These are phyloP conservation scores for Phoenicopterus ruber DNA, from an alignment of 2,113 vertebrate species.

Conservation along the genomic window DNA sequence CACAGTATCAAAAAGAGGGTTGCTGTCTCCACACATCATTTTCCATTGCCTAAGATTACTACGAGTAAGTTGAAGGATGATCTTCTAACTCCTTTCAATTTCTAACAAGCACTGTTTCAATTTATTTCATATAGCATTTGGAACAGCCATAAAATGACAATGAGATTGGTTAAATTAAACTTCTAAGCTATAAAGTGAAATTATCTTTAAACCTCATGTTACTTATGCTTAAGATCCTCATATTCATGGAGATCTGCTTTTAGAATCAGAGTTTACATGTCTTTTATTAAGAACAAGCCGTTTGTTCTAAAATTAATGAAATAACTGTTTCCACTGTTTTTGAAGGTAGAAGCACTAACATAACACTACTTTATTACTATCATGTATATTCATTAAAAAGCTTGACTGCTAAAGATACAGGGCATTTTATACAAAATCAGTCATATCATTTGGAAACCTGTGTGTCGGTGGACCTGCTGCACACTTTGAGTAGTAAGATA, in stretches of 20 bases:
- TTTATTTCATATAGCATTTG: not conserved
- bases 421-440: not conserved
- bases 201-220: slow-evolving; percentile 2
- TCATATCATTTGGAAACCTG: not conserved
- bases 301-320: not conserved
- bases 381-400: not conserved
- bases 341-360: not conserved
- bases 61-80: not conserved
- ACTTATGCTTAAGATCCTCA: not conserved
- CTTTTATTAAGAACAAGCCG: not conserved
- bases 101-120: slow-evolving; percentile 7
- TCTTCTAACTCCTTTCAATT: not conserved
- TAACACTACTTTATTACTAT: not conserved
- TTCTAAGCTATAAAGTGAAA: not conserved
- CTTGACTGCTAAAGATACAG: not conserved
- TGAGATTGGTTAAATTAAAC: slow-evolving; percentile 20
- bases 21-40: not conserved
- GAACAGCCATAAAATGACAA: slow-evolving; percentile 9
- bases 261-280: not conserved
- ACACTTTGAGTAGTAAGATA: not conserved
- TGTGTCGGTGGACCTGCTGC: not conserved
- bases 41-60: not conserved
- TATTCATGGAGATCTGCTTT: not conserved
- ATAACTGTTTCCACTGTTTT: not conserved
- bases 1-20: not conserved